These are phyloP conservation scores for Caranx melampygus DNA, from an alignment of 2,113 vertebrate genomes.

Conservation along the genomic window DNA sequence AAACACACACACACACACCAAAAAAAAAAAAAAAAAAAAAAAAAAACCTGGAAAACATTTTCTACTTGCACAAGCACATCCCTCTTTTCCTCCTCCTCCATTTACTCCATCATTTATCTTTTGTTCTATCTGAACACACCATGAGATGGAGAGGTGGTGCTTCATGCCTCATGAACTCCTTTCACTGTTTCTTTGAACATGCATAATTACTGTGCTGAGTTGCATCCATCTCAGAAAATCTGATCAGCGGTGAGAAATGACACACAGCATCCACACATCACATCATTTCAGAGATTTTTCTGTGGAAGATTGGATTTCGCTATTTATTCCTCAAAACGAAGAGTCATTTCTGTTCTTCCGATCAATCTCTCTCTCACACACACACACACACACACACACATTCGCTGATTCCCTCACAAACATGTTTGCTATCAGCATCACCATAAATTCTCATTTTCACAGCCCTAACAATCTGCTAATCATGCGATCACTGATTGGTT, in stretches of 20 bases:
- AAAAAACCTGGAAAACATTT: background rate
- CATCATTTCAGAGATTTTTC: background rate
- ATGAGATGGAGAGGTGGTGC: background rate
- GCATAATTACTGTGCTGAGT: background rate
- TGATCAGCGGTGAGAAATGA: conserved; percentile 5
- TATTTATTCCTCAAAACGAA: conserved; percentile 11
- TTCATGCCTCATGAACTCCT: background rate
- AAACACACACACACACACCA: background rate
- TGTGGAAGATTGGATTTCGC: background rate
- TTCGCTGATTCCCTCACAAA: background rate
- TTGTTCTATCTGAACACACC: background rate
- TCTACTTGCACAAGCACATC: background rate
- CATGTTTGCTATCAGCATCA: conserved; percentile 39
- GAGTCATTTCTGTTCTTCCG: background rate
- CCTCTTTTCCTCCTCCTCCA: background rate
- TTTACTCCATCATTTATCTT: background rate
- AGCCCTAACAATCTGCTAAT: conserved; percentile 45
- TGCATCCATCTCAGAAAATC: background rate
- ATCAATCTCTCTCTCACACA: background rate
- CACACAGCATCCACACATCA: background rate
- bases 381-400: background rate
- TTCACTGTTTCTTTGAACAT: background rate
- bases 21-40: background rate
- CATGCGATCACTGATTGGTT: conserved; percentile 38
- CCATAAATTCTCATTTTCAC: conserved; percentile 54